phyloP scores from a whole-genome alignment of 2,888 invertebrate genomes.

The Lampropteryx suffumata region DNA sequence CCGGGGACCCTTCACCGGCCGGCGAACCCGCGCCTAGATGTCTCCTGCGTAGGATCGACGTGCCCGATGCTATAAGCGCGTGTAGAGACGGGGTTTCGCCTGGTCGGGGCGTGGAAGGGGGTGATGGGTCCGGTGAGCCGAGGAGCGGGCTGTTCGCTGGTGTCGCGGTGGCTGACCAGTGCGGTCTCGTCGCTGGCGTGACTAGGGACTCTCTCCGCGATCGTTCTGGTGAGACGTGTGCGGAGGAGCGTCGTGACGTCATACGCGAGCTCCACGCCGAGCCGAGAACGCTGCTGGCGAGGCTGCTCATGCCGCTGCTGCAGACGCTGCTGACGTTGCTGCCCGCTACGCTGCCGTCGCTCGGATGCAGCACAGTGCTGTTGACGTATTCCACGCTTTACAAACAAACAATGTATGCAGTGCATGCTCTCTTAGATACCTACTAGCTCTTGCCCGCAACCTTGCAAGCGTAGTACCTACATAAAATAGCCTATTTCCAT shows the following conservation, averaged over 20 bases:
- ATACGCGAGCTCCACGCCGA: slow-evolving; percentile 86
- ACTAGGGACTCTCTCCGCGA: slow-evolving; percentile 92
- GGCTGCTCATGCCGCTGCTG: slow-evolving; percentile 83
- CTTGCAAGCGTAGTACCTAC: too few species aligned
- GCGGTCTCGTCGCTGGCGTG: slow-evolving; percentile 87
- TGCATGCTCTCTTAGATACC: slow-evolving; percentile 23
- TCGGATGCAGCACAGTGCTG: slow-evolving; percentile 94
- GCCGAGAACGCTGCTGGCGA: slow-evolving; percentile 71
- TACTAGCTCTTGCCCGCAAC: too few species aligned
- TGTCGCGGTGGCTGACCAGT: slow-evolving; percentile 92
- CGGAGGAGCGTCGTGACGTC: slow-evolving; percentile 81
- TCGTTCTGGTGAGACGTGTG: slow-evolving; percentile 79
- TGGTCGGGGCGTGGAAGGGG: slow-evolving; percentile 85
- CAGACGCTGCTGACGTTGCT: slow-evolving; percentile 85
- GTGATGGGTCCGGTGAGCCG: slow-evolving; percentile 82
- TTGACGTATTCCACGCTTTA: slow-evolving; percentile 30
- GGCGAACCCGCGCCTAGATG: slow-evolving; percentile 82
- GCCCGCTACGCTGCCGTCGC: slow-evolving; percentile 89
- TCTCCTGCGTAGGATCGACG: slow-evolving; percentile 73
- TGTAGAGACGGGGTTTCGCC: slow-evolving; percentile 80
- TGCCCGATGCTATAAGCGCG: slow-evolving; percentile 78
- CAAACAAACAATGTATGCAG: slow-evolving; percentile 21
- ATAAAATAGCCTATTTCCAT: too few species aligned
- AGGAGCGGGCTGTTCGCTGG: slow-evolving; percentile 93
- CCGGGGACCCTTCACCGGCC: slow-evolving; percentile 83